Percentiles rank a stretch among this genome's conserved stretches.
Evolutionary conservation across 2,888 invertebrate species (phyloP).

Genomic region (Mermis nigrescens): DNA sequence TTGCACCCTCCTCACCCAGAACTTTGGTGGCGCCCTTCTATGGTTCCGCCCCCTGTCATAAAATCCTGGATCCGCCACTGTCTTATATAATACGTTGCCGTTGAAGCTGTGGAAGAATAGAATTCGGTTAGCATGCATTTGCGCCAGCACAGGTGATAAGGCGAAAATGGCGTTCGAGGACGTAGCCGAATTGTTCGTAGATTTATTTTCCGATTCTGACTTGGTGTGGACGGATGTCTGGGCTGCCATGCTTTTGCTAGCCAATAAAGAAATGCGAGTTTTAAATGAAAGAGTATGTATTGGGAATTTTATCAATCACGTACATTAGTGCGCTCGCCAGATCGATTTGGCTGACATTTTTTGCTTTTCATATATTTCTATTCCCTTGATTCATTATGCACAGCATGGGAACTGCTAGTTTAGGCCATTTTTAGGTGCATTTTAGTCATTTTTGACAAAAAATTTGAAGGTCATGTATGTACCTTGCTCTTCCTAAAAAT

Average conservation of each 20-base stretch:
- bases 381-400: too few species aligned
- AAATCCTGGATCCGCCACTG: too few species aligned
- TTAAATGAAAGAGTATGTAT: constrained; percentile 4
- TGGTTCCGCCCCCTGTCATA: constrained; percentile 10
- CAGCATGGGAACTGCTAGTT: too few species aligned
- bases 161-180: constrained; percentile 31
- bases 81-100: constrained; percentile 12
- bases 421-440: too few species aligned
- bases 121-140: constrained; percentile 4
- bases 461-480: too few species aligned
- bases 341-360: neutral
- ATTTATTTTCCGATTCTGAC: constrained; percentile 58
- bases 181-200: constrained; percentile 49
- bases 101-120: constrained; percentile 19
- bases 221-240: constrained; percentile 69
- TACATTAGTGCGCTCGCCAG: neutral
- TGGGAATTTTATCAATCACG: neutral
- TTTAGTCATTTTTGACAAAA: too few species aligned
- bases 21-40: too few species aligned
- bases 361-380: too few species aligned
- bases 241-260: constrained; percentile 63
- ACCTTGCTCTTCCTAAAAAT: too few species aligned
- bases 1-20: too few species aligned
- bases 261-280: constrained; percentile 15
- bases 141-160: constrained; percentile 14